A percentile compares a stretch with the other conserved stretches of the same genome.
Evolutionary conservation across 2,113 vertebrate species (phyloP).

Genomic region (Apodemus sylvaticus): DNA sequence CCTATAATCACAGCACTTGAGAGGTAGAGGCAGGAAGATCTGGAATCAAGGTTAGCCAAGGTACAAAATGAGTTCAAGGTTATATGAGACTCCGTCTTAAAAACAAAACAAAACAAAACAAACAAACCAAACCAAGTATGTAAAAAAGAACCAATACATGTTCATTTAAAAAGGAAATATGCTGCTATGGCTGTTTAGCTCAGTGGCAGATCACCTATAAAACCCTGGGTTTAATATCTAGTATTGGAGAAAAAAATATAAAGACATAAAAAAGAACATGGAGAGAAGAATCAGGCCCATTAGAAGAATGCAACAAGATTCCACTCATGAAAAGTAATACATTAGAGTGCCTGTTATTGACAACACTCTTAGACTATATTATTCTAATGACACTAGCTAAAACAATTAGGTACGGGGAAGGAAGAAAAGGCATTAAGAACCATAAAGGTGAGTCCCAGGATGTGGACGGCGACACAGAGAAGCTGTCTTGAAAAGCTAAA

Average conservation of each 20-base stretch:
- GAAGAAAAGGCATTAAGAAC: neutral
- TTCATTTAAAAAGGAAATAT: conserved; percentile 1
- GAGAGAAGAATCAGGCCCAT: neutral
- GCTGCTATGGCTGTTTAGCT: neutral
- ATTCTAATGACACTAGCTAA: neutral
- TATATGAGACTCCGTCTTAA: neutral
- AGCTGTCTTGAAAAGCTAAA: too few species aligned
- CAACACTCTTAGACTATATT: neutral
- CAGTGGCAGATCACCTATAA: neutral
- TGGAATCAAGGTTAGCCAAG: neutral
- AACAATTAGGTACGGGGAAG: neutral
- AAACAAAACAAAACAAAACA: neutral
- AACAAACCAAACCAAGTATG: neutral
- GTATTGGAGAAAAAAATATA: neutral
- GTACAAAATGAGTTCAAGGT: neutral
- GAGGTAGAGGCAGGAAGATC: neutral
- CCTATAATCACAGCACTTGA: neutral
- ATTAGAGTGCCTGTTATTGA: neutral
- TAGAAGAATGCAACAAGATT: neutral
- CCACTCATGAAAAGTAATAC: conserved; percentile 23
- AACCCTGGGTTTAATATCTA: neutral
- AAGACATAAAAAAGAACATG: neutral
- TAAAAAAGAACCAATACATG: neutral
- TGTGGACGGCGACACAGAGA: too few species aligned
- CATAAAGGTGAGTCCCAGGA: neutral